phyloP scores from a whole-genome alignment of 2,113 vertebrate genomes.

The Myiozetetes cayanensis region DNA sequence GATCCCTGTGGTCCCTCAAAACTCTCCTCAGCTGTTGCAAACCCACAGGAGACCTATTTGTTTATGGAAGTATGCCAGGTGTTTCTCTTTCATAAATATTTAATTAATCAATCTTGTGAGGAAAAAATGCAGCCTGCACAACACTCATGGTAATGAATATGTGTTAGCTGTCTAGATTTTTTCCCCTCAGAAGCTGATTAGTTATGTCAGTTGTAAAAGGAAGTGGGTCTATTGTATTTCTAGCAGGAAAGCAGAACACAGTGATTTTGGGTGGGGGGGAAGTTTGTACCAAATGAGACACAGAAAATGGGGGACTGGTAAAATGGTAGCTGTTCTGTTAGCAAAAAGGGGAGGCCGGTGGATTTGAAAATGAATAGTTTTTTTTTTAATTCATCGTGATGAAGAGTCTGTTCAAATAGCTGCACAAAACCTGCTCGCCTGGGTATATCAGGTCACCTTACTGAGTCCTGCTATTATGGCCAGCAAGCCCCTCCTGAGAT shows the following conservation, averaged over 20 bases:
- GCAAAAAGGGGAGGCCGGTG: background rate
- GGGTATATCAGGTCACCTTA: background rate
- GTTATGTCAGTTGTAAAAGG: conserved; percentile 5
- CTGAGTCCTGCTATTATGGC: background rate
- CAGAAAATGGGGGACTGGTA: background rate
- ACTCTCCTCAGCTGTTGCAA: conserved; percentile 67
- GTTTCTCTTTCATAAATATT: conserved; percentile 86
- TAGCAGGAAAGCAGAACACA: background rate
- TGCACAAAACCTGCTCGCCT: background rate
- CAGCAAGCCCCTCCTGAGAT: background rate
- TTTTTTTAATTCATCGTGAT: background rate
- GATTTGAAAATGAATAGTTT: background rate
- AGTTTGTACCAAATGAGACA: background rate
- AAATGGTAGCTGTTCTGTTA: background rate
- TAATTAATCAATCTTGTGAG: conserved; percentile 76
- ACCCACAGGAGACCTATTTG: conserved; percentile 69
- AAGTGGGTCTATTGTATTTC: background rate
- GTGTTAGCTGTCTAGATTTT: conserved; percentile 39
- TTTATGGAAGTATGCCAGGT: conserved; percentile 82
- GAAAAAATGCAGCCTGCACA: conserved; percentile 50
- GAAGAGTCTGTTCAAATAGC: background rate
- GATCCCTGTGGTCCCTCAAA: conserved; percentile 56
- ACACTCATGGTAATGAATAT: conserved; percentile 26
- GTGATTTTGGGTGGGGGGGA: background rate
- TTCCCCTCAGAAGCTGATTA: conserved; percentile 41